Evolutionary conservation across 1,140 invertebrate genomes (phyloP).

Genomic region (Pachypsylla venusta): DNA sequence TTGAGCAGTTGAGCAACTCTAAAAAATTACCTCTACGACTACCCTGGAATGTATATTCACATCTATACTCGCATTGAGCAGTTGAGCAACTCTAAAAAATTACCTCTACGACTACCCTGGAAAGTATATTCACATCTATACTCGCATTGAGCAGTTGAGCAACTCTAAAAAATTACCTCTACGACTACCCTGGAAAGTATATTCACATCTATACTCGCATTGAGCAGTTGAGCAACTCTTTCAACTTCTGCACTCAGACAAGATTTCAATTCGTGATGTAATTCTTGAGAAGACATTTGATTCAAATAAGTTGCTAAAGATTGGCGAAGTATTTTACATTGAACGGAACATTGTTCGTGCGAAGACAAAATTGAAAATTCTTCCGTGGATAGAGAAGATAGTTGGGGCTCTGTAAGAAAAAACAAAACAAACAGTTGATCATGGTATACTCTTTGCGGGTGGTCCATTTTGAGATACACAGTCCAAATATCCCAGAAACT

Average conservation of each 20-base stretch:
- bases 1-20: too few species aligned
- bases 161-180: conserved; percentile 24
- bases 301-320: conserved; percentile 23
- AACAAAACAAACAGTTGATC: conserved; percentile 9
- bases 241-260: conserved; percentile 21
- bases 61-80: too few species aligned
- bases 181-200: conserved; percentile 21
- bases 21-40: too few species aligned
- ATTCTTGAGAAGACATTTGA: conserved; percentile 21
- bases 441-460: neutral
- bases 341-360: conserved; percentile 15
- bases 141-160: too few species aligned
- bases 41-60: too few species aligned
- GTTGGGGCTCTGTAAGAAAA: conserved; percentile 17
- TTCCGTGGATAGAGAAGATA: neutral
- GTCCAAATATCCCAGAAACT: neutral
- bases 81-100: too few species aligned
- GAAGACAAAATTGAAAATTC: neutral
- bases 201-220: conserved; percentile 18
- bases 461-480: neutral
- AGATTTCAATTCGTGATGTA: conserved; percentile 21
- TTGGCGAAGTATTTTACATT: conserved; percentile 21
- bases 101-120: too few species aligned
- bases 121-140: too few species aligned
- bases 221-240: conserved; percentile 22